phyloP scores from a whole-genome alignment of 2,888 invertebrate genomes.

The Caenorhabditis sp. region DNA sequence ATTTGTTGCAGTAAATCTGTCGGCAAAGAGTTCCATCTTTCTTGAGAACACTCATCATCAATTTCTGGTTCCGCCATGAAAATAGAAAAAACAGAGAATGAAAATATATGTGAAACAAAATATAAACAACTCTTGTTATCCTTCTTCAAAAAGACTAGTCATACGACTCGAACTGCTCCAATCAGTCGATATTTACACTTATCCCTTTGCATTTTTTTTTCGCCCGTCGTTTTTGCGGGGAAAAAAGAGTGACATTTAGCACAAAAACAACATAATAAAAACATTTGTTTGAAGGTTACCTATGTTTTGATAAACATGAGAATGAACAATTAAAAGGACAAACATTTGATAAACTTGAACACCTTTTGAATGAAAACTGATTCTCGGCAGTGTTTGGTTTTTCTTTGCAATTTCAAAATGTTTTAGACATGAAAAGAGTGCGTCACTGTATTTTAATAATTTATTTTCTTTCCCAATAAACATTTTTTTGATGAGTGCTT shows the following conservation, averaged over 20 bases:
- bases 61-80: not conserved
- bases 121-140: not conserved
- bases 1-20: slow-evolving; percentile 81
- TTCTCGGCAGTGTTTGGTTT: too few relatives aligned
- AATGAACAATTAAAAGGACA: too few relatives aligned
- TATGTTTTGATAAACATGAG: too few relatives aligned
- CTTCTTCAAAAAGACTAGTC: not conserved
- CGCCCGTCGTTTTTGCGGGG: not conserved
- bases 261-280: not conserved
- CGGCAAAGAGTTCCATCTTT: slow-evolving; percentile 73
- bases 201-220: not conserved
- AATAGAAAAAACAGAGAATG: not conserved
- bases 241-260: not conserved
- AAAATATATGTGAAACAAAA: not conserved
- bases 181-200: slow-evolving; percentile 18
- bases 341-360: too few relatives aligned
- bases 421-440: too few relatives aligned
- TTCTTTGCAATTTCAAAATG: too few relatives aligned
- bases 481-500: too few relatives aligned
- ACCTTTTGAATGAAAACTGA: too few relatives aligned
- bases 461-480: too few relatives aligned
- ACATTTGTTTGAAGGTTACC: not conserved
- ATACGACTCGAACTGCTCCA: not conserved
- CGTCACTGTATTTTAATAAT: too few relatives aligned
- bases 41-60: not conserved